Percentiles rank a stretch among this genome's conserved stretches.
phyloP scores from a whole-genome alignment of 1,140 invertebrate genomes.

The Neuroterus valhalla region DNA sequence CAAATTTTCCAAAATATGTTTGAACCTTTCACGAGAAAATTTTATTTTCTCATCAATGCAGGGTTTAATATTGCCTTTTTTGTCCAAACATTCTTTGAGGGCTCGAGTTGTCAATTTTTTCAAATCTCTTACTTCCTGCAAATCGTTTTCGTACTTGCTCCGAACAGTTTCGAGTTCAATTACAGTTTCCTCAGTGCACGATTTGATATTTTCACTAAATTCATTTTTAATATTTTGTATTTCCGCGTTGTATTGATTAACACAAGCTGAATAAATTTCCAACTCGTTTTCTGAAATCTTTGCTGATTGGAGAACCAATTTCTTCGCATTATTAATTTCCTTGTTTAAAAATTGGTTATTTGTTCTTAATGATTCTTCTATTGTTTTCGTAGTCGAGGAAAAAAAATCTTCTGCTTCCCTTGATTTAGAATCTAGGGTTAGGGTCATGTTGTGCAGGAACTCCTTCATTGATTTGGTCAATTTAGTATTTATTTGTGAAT shows the following conservation, averaged over 20 bases:
- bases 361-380: neutral
- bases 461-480: neutral
- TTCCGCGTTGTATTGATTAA: neutral
- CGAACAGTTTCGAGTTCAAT: neutral
- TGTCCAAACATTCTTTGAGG: conserved; percentile 4
- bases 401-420: neutral
- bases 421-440: conserved; percentile 1
- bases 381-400: neutral
- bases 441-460: neutral
- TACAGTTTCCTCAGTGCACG: neutral
- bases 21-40: neutral
- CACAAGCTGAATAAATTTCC: neutral
- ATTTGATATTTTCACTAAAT: neutral
- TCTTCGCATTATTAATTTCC: neutral
- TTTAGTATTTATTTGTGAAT: neutral
- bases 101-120: conserved; percentile 13
- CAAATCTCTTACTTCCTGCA: neutral
- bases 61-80: neutral
- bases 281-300: neutral
- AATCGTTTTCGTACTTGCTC: neutral
- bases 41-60: neutral
- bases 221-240: neutral
- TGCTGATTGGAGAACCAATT: neutral
- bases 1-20: conserved; percentile 4
- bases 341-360: conserved; percentile 1